Evolutionary conservation across 2,797 vertebrate species (phyloP).

Genomic region (Sebastes nivosus): DNA sequence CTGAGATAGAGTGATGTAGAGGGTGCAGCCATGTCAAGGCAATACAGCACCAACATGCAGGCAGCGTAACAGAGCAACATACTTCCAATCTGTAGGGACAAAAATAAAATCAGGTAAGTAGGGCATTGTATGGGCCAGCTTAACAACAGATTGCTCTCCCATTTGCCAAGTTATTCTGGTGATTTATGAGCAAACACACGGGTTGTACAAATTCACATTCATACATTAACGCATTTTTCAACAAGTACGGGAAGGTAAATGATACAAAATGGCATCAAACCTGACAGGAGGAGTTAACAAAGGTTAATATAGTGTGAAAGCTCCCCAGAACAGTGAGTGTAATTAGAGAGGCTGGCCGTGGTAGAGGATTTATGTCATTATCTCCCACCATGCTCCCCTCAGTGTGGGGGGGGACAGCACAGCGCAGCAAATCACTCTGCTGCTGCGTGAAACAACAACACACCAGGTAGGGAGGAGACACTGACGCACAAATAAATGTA

Average conservation of each 20-base stretch:
- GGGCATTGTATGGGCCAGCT: conserved; percentile 24
- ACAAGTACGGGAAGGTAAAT: not conserved
- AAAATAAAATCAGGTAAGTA: conserved; percentile 57
- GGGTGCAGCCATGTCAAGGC: not conserved
- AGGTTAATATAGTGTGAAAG: conserved; percentile 53
- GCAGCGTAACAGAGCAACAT: conserved; percentile 13
- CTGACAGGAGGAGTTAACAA: conserved; percentile 24
- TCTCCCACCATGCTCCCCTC: conserved; percentile 32
- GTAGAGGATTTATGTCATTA: conserved; percentile 58
- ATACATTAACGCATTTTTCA: not conserved
- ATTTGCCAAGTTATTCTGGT: conserved; percentile 3
- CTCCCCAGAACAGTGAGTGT: conserved; percentile 47
- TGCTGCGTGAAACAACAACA: conserved; percentile 16
- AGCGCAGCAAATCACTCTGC: conserved; percentile 11
- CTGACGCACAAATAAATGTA: not conserved
- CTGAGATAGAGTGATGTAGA: not conserved
- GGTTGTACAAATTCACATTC: not conserved
- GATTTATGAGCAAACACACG: conserved; percentile 21
- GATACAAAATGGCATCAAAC: conserved; percentile 1
- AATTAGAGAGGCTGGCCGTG: conserved; percentile 51
- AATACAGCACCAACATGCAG: not conserved
- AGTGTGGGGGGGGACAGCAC: not conserved
- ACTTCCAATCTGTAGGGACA: conserved; percentile 6
- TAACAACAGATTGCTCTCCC: conserved; percentile 13
- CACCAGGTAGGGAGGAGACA: not conserved